Base-by-base conservation (phyloP, 2,797 vertebrate species). In the Myioborus melanocephalus region DNA sequence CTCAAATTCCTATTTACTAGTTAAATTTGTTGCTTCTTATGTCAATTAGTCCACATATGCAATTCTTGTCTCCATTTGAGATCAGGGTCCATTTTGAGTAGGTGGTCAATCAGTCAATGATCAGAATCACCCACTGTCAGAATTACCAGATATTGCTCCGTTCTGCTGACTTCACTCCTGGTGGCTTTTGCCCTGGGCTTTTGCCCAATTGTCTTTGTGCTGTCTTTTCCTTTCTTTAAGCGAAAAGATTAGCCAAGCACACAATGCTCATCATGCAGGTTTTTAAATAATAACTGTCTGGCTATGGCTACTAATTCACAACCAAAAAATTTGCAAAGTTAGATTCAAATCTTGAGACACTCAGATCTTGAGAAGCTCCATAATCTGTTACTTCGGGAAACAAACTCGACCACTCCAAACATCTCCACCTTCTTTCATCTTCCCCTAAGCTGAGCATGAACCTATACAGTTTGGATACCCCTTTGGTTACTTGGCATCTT, bases 81-180 rank as follows among this genome's bases (percentile, higher is more conserved):
- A 11, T 5, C 28, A 12, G 5, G 2, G 30, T 39, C 10, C 3
- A 16, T 50, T 87, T n/a, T n/a, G 59, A 44, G 8, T 20, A n/a
- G 37, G 23, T n/a, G 23, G 23, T 24, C 37, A 37, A 9, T 35
- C 35, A 35, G 14, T 35, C 43, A 53, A 11, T 32, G 18, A 5
- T 49, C 0, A 0, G 8, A 14, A 9, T 72, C 13, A 39, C 23
- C 4, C 13, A 14, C 14, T 12, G 6, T 18, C 11, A 28, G 50
- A 49, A 43, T 43, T 50, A 43, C 27, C 26, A 56, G 32, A 14
- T 28, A 27, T 27, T 56, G 22, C 22, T 49, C 8, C 1, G 2
- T 65, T 39, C 59, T 57, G 37, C 27, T 59, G 59, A 39, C 6
- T 26, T 44, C 28, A 20, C 15, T 57, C 12, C 13, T 50, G 50